Base-by-base conservation (phyloP, 2,888 invertebrate species). In the Neocrepidodera transversa region DNA sequence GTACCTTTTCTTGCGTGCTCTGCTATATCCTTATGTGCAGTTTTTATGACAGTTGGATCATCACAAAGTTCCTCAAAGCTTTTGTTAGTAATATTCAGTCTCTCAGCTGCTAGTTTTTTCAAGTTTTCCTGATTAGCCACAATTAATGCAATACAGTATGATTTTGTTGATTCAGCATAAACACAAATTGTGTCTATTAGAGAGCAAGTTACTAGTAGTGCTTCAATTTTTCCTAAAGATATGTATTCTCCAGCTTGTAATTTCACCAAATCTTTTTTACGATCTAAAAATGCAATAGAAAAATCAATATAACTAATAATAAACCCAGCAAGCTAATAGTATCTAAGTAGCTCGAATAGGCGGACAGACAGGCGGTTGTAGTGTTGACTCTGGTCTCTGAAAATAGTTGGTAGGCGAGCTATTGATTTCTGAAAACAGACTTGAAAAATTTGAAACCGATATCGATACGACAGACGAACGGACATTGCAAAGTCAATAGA, bases 221-320 rank as follows among this genome's bases (percentile, higher is more conserved):
- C 89, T 78, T 98, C 98, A 35, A 97, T 95, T 82, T 95, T 96
- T 64, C 95, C 96, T 48, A 99, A 84, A 0, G 97, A 97, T 16
- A 99, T 93, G 80, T 98, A 99, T 81, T 99, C 98, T 63, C 98
- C 98, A 32, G 93, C 91, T 79, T 97, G 96, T 53, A 99, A 85
- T 80, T 99, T 99, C 32, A 99, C 95, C 67, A 99, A 84, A 83
- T 99, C 98, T 82, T 99, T 99, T 83, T 97, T 98, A 69, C 98
- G 92, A 81, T 98, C 97, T 97, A 81, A 10, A 77, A 78, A n/a
- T n/a, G n/a, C n/a, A n/a, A n/a, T n/a, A n/a, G n/a, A n/a, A n/a
- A n/a, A n/a, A n/a, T n/a, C n/a, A n/a, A n/a, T n/a, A n/a, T n/a
- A n/a, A n/a, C n/a, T n/a, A n/a, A n/a, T n/a, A n/a, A n/a, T n/a